Base-by-base conservation (phyloP, 2,797 vertebrate genomes). In the Paratrypauchen microcephalus region DNA sequence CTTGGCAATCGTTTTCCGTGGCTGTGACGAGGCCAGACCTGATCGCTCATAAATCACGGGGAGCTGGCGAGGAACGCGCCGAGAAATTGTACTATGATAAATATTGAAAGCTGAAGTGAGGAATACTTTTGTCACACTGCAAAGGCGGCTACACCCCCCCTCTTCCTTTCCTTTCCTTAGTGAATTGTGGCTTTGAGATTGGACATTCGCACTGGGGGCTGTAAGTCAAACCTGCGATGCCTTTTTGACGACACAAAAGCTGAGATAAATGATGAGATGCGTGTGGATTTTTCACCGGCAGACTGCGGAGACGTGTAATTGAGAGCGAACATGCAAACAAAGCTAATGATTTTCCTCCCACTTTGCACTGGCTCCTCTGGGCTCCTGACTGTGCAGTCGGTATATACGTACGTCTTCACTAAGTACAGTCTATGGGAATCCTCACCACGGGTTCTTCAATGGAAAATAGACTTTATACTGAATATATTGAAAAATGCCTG, bases 61-160 rank as follows among this genome's bases (percentile, higher is more conserved):
- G 75, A 67, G 32, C 68, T 78, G 85, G 82, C 85, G 79, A 65
- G 54, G 79, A 72, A 80, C 71, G 70, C 60, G 9, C 68, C 68
- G 66, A 69, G 73, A 70, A 80, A 84, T 86, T 85, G 86, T 84
- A 86, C 79, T 74, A 86, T 92, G 87, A 94, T 91, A 92, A 92
- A 93, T 91, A 91, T 88, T 87, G 81, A 91, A 81, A 86, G 84
- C 79, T 81, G 80, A 77, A 87, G 90, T 86, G 88, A 91, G 83
- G 83, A 86, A 92, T 91, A 84, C 87, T 87, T 88, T 90, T 90
- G 86, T 85, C 89, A 87, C 84, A 77, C 75, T 72, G 77, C 58
- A 58, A 82, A 84, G 78, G 77, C 73, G 65, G 79, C 26, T 4
- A 24, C 73, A 57, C 60, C 73, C 71, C 69, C 68, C 41, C 41